phyloP scores from a whole-genome alignment of 2,888 invertebrate genomes.

The Eulithis testata region DNA sequence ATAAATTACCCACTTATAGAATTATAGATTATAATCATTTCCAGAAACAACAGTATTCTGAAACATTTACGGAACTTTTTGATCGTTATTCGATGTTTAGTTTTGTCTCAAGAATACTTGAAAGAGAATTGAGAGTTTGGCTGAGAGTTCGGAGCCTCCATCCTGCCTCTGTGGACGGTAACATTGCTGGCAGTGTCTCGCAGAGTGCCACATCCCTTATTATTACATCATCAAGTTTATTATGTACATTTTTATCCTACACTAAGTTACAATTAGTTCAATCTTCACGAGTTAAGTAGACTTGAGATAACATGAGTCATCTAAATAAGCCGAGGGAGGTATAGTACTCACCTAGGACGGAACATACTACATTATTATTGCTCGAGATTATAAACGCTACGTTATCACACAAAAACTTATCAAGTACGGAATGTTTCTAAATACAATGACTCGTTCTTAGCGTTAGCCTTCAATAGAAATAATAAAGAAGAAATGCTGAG shows the following conservation, averaged over 20 bases:
- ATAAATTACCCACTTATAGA: too few species aligned
- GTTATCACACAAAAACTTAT: conserved; percentile 33
- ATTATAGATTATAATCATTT: too few species aligned
- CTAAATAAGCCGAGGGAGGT: conserved; percentile 11
- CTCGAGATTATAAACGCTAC: conserved; percentile 27
- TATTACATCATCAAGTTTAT: conserved; percentile 24
- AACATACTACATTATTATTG: conserved; percentile 36
- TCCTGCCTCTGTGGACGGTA: conserved; percentile 26
- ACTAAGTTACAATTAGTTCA: conserved; percentile 20
- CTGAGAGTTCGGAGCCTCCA: not conserved
- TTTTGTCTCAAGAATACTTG: too few species aligned
- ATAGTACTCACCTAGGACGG: conserved; percentile 30
- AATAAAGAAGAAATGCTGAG: conserved; percentile 31
- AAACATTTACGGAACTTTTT: too few species aligned
- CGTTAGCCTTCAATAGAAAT: conserved; percentile 14
- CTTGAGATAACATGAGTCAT: not conserved
- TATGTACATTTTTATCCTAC: conserved; percentile 34
- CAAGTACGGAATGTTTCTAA: conserved; percentile 33
- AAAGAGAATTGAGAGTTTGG: too few species aligned
- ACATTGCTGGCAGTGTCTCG: conserved; percentile 27
- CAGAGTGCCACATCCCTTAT: conserved; percentile 26
- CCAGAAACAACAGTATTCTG: too few species aligned
- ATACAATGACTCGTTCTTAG: conserved; percentile 30
- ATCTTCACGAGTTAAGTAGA: conserved; percentile 7
- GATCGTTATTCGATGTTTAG: too few species aligned